Evolutionary conservation across 2,888 invertebrate species (phyloP).

Genomic region (Brenthis hecate): DNA sequence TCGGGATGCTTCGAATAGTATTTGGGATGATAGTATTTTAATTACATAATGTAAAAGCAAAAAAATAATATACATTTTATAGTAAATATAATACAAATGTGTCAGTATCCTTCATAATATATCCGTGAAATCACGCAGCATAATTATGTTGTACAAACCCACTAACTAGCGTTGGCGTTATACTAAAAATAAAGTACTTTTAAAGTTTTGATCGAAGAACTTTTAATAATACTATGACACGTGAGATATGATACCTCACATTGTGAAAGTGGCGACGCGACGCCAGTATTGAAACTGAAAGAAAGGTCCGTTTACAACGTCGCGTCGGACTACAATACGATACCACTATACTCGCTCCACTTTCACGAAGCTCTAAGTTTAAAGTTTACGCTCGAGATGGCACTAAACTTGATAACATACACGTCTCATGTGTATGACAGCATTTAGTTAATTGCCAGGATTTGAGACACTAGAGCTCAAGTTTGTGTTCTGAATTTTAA

Average conservation of each 20-base stretch:
- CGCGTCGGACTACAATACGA: conserved; percentile 25
- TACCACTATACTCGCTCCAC: conserved; percentile 21
- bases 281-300: conserved; percentile 20
- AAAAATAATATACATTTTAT: too few species aligned
- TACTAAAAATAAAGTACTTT: conserved; percentile 3
- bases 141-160: not conserved
- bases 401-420: conserved; percentile 8
- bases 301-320: conserved; percentile 22
- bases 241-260: conserved; percentile 21
- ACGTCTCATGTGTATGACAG: conserved; percentile 4
- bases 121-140: too few species aligned
- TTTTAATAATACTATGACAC: conserved; percentile 16
- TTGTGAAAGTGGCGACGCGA: conserved; percentile 31
- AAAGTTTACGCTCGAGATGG: not conserved
- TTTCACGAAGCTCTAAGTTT: conserved; percentile 22
- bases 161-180: not conserved
- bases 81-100: too few species aligned
- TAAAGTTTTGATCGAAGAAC: conserved; percentile 5
- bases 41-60: too few species aligned
- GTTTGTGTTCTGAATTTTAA: not conserved
- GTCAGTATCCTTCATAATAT: too few species aligned
- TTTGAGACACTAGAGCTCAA: conserved; percentile 2
- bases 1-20: too few species aligned
- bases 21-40: too few species aligned
- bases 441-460: conserved; percentile 5